Evolutionary conservation across 1,140 invertebrate genomes (phyloP).

Genomic region (Temnothorax nylanderi): DNA sequence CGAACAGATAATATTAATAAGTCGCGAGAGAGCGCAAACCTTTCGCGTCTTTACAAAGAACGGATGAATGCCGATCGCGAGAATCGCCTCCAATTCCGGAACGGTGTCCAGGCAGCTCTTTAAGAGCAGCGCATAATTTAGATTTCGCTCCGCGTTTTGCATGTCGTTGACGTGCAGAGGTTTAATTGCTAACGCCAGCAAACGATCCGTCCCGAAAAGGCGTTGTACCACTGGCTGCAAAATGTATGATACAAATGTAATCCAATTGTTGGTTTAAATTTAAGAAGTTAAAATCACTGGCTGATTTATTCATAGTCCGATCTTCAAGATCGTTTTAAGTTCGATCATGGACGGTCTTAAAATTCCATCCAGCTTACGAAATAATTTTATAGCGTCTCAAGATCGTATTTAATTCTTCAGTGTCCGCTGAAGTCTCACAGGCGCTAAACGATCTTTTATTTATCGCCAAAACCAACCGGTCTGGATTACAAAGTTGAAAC

Average conservation of each 20-base stretch:
- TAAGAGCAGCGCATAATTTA: conserved; percentile 92
- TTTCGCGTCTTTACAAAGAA: conserved; percentile 88
- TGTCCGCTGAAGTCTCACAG: too few relatives aligned
- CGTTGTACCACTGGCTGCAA: conserved; percentile 85
- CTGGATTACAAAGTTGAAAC: too few relatives aligned
- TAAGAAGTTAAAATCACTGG: not conserved
- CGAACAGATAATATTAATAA: not conserved
- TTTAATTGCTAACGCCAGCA: conserved; percentile 87
- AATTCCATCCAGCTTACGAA: not conserved
- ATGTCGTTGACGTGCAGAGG: conserved; percentile 87
- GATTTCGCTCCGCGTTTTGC: conserved; percentile 89
- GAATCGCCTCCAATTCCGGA: conserved; percentile 87
- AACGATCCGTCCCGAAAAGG: conserved; percentile 88
- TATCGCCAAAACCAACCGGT: too few relatives aligned
- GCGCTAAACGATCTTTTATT: too few relatives aligned
- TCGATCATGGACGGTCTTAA: not conserved
- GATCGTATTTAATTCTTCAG: too few relatives aligned
- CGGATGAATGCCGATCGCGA: conserved; percentile 87
- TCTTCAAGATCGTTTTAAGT: not conserved
- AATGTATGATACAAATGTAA: conserved; percentile 7
- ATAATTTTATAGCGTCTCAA: too few relatives aligned
- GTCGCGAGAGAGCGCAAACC: conserved; percentile 79
- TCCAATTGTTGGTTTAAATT: not conserved
- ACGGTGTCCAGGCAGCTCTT: conserved; percentile 92
- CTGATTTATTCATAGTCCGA: not conserved